These are phyloP conservation scores for Apotomis betuletana DNA, from an alignment of 2,888 invertebrate species.

Conservation along the genomic window DNA sequence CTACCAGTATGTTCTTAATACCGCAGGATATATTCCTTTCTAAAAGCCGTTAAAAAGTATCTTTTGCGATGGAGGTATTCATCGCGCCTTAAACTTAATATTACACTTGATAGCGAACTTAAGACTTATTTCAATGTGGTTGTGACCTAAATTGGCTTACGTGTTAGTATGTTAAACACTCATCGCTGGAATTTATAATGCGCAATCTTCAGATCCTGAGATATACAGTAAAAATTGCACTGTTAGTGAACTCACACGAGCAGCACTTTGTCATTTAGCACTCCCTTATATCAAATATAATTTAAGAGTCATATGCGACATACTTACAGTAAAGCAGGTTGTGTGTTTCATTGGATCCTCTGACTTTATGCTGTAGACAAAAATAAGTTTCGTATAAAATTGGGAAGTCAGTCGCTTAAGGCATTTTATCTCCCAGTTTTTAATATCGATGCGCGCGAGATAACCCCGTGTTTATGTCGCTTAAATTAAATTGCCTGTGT, in stretches of 20 bases:
- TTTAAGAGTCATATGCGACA: background rate
- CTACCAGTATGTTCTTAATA: too few relatives aligned
- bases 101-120: conserved; percentile 56
- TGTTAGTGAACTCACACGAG: conserved; percentile 71
- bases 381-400: background rate
- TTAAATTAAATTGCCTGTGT: conserved; percentile 78
- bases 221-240: conserved; percentile 76
- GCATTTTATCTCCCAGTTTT: background rate
- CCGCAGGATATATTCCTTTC: background rate
- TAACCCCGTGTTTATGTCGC: conserved; percentile 78
- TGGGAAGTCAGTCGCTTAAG: conserved; percentile 3
- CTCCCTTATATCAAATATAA: conserved; percentile 62
- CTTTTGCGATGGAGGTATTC: conserved; percentile 54
- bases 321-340: background rate
- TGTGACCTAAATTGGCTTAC: conserved; percentile 63
- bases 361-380: background rate
- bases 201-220: conserved; percentile 67
- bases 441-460: conserved; percentile 76
- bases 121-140: conserved; percentile 59
- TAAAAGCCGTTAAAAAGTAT: conserved; percentile 1
- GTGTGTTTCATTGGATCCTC: background rate
- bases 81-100: conserved; percentile 49
- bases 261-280: conserved; percentile 81
- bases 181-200: conserved; percentile 69
- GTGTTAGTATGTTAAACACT: conserved; percentile 63